A percentile compares a stretch with the other conserved stretches of the same genome.
phyloP scores from a whole-genome alignment of 1,140 invertebrate species.

The Amyelois transitella region DNA sequence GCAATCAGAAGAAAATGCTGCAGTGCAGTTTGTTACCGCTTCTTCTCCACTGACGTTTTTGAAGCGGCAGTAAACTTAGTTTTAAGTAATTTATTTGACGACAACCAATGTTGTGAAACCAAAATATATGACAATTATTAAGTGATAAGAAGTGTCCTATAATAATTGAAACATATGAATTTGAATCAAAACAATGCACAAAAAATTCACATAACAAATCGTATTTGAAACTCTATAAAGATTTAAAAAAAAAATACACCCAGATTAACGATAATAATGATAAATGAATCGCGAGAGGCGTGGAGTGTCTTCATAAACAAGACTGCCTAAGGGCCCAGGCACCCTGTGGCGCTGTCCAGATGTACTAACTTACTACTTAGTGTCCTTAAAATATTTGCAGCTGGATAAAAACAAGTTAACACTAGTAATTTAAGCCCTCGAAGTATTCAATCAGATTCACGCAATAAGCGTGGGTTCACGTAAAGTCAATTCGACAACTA shows the following conservation, averaged over 20 bases:
- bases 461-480: too few species aligned
- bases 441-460: not conserved
- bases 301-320: conserved; percentile 33
- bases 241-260: conserved; percentile 28
- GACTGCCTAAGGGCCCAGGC: conserved; percentile 16
- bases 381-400: not conserved
- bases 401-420: not conserved
- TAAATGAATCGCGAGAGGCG: not conserved
- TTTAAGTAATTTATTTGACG: too few species aligned
- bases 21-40: too few species aligned
- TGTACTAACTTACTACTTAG: not conserved
- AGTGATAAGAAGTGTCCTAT: not conserved
- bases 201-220: conserved; percentile 12
- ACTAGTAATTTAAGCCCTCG: not conserved
- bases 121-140: not conserved
- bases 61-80: too few species aligned
- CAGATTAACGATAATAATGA: conserved; percentile 31
- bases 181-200: not conserved
- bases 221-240: conserved; percentile 30
- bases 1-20: too few species aligned
- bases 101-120: too few species aligned
- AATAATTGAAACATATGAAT: not conserved
- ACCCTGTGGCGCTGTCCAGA: conserved; percentile 15
- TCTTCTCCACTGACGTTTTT: too few species aligned
- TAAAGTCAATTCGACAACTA: too few species aligned